Evolutionary conservation across 2,888 invertebrate species (phyloP).

Genomic region (Apamea epomidion): DNA sequence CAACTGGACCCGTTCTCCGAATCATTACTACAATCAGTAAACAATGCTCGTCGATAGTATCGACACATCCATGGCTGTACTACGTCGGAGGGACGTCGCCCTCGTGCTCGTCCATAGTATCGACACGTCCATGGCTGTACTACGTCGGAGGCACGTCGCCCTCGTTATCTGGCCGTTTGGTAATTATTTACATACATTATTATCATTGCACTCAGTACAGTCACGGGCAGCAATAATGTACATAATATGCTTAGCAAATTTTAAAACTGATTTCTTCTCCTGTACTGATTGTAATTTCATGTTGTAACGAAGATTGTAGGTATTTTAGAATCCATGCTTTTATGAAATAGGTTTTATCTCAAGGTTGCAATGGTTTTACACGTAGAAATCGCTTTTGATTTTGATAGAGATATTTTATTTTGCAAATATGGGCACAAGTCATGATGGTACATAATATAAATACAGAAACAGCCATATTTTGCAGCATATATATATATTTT

Average conservation of each 20-base stretch:
- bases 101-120: conserved; percentile 11
- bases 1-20: background rate
- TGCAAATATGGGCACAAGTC: no score
- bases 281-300: background rate
- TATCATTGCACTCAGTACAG: conserved; percentile 13
- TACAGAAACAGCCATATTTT: no score
- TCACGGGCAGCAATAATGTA: background rate
- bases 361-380: background rate
- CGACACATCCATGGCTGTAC: background rate
- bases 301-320: background rate
- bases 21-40: conserved; percentile 15
- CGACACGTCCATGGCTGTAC: background rate
- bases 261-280: background rate
- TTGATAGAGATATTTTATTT: no score
- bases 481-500: no score
- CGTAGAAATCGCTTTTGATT: background rate
- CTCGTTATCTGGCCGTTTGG: conserved; percentile 47
- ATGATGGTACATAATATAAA: no score
- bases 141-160: conserved; percentile 40
- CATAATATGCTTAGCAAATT: background rate
- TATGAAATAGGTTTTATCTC: background rate
- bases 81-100: conserved; percentile 38
- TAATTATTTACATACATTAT: conserved; percentile 60
- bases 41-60: conserved; percentile 11
- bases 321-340: background rate